These are phyloP conservation scores for Drosophila niveifrons DNA, from an alignment of 2,888 invertebrate species.

Conservation along the genomic window DNA sequence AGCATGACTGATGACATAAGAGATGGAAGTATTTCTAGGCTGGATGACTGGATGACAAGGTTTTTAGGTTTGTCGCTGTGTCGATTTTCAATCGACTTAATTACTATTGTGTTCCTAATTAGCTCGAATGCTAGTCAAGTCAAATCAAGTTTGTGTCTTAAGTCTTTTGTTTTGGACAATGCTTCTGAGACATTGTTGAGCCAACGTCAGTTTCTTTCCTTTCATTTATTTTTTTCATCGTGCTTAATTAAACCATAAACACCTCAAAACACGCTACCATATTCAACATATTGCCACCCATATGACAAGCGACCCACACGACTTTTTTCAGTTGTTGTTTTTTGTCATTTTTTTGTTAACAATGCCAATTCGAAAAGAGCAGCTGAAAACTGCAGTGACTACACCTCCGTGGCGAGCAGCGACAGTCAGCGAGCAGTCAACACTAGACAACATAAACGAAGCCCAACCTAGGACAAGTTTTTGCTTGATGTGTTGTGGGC, in stretches of 20 bases:
- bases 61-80: conserved; percentile 16
- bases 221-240: conserved; percentile 60
- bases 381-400: conserved; percentile 64
- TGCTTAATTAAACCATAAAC: conserved; percentile 78
- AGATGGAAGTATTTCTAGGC: conserved; percentile 41
- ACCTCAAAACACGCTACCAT: conserved; percentile 75
- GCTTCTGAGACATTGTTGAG: conserved; percentile 24
- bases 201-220: conserved; percentile 56
- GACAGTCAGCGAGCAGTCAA: conserved; percentile 17
- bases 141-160: conserved; percentile 38
- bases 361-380: conserved; percentile 67
- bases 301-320: conserved; percentile 62
- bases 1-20: conserved; percentile 46
- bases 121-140: conserved; percentile 19
- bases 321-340: conserved; percentile 26
- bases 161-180: conserved; percentile 44
- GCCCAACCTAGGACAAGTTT: conserved; percentile 58
- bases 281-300: conserved; percentile 68
- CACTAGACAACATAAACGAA: conserved; percentile 37
- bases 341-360: conserved; percentile 46
- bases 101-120: conserved; percentile 43
- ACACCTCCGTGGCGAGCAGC: conserved; percentile 38
- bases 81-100: conserved; percentile 34
- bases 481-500: conserved; percentile 51
- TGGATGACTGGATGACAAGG: conserved; percentile 39